Evolutionary conservation across 1,140 invertebrate genomes (phyloP), one percentile per base, ranked within the genome.

Genomic region (Drosophila nasuta): DNA sequence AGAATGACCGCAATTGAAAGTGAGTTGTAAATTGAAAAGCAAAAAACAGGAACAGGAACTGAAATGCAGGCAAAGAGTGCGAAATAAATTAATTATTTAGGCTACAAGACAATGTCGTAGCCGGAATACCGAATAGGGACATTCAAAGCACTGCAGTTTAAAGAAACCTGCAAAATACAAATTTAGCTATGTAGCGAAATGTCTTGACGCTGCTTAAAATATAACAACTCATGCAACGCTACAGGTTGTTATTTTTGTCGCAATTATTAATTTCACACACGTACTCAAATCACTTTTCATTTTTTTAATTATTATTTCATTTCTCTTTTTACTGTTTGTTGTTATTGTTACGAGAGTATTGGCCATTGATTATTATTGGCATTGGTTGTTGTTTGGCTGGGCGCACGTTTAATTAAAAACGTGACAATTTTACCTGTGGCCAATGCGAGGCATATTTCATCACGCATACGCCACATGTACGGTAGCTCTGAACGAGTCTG

Each of bases 401-500:
- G 48, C 41, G 60, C 8, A 54, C 59, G 77, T 89, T 88, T 88
- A 88, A 88, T 88, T 88, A 88, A 88, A 88, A 88, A 88, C 83
- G 83, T 88, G 83, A 88, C 83, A 88, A 88, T 88, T 88, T 81
- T 70, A 89, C 83, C 83, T 89, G 74, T 81, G 83, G 74, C 85
- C 67, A 81, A 41, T 73, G 67, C 67, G 62, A 56, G 63, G 66
- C 46, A 89, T 88, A 89, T 83, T 78, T 88, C 83, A 88, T 75
- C 66, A 64, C 58, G 45, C 25, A 75, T 81, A 75, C 85, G 85
- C 70, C 80, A 75, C 71, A 74, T 88, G 80, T 69, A 30, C 60
- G 17, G 3, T 4, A 25, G 20, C 46, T 49, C 59, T 46, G 25
- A 62, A 28, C 20, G 11, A 38, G 51, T 17, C 38, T 77, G 72